Evolutionary conservation across 1,140 invertebrate genomes (phyloP), one percentile per base, ranked within the genome.

Genomic region (Drosophila tropicalis): DNA sequence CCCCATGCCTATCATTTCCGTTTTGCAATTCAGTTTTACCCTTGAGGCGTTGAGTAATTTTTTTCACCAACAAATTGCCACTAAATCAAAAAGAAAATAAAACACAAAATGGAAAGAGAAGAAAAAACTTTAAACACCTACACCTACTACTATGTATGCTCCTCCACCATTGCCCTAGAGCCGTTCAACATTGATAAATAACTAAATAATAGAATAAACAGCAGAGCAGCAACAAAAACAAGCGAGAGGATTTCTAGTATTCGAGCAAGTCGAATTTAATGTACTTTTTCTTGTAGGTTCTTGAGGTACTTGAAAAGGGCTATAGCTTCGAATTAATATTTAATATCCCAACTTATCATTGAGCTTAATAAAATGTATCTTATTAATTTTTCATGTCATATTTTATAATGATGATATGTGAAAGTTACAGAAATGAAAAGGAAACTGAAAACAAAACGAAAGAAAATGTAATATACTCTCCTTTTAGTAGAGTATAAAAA

Each of bases 151-250:
- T 51, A 51, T 39, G 39, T 29, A 56, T 10, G 22, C 39, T 63
- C 64, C 72, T 55, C 64, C 63, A 60, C 70, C 71, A 77, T 10
- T 66, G 44, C 32, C 15, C 58, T 39, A 15, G 22, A 19, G 39
- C 15, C 7, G 51, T 25, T 51, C 40, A 64, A 44, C 79, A 79
- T 87, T 86, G 83, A 86, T 86, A 87, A 87, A 87, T 76, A 87
- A 83, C 83, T 86, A 79, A 76, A 87, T 87, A 86, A 86, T 87
- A 86, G 72, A 82, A 86, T 82, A 87, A 87, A 62, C 76, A 72
- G 67, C 83, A 79, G 36, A 47, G 44, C 3, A 51, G 5, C 44
- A 51, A 51, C 17, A 36, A 36, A 36, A 36, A 10, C 34, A 36
- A 36, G 34, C 34, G 34, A 10, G 29, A 36, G 9, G 1, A 36